A percentile compares a stretch with the other conserved stretches of the same genome.
These are phyloP conservation scores for Elephantulus edwardii DNA, from an alignment of 2,113 vertebrate genomes.

Conservation along the genomic window DNA sequence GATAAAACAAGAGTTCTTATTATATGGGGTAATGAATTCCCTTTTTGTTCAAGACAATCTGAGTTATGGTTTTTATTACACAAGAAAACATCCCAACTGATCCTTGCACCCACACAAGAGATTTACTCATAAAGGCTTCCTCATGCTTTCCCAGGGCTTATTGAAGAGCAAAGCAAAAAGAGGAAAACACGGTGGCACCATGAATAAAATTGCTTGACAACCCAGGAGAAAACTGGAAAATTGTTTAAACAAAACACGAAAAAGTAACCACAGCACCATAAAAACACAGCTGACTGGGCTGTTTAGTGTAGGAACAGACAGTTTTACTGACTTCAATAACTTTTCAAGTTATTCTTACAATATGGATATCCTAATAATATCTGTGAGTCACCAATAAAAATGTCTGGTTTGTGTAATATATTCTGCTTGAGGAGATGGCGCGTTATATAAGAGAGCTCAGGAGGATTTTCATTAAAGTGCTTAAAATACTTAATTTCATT, in stretches of 20 bases:
- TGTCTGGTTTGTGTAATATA: not conserved
- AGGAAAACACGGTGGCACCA: not conserved
- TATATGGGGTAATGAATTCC: conserved; percentile 53
- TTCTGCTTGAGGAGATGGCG: conserved; percentile 15
- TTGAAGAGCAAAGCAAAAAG: conserved; percentile 30
- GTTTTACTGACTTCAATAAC: conserved; percentile 32
- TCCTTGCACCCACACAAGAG: conserved; percentile 13
- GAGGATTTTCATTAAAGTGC: conserved; percentile 37
- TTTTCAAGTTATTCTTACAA: conserved; percentile 44
- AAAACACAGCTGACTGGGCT: not conserved
- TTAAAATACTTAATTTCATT: no score
- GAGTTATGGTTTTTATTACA: conserved; percentile 45
- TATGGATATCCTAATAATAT: conserved; percentile 49
- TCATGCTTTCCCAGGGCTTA: conserved; percentile 18
- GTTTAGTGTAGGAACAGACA: not conserved
- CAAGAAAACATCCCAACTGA: conserved; percentile 22
- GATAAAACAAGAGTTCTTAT: conserved; percentile 35
- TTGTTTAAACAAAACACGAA: conserved; percentile 36
- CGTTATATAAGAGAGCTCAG: conserved; percentile 19
- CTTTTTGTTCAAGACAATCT: conserved; percentile 44
- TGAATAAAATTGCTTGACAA: conserved; percentile 41
- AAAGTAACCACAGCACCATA: not conserved
- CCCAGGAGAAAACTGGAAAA: conserved; percentile 36
- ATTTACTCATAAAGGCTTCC: not conserved
- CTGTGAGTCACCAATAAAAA: conserved; percentile 31